phyloP scores from a whole-genome alignment of 1,140 invertebrate genomes.

The Eupeodes corollae region DNA sequence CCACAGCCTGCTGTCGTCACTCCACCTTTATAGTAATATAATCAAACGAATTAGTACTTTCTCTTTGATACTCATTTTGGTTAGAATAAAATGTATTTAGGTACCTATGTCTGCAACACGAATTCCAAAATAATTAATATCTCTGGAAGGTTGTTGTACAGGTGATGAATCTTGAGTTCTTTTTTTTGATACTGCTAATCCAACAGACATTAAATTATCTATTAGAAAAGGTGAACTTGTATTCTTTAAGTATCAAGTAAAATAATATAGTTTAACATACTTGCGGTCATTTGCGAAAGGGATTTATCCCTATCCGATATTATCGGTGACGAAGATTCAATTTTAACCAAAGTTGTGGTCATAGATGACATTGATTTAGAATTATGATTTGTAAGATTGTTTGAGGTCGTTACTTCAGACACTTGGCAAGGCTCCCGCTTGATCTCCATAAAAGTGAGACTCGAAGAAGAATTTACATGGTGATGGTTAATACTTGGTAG shows the following conservation, averaged over 20 bases:
- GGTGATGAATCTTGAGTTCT: conserved; percentile 51
- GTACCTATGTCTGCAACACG: conserved; percentile 45
- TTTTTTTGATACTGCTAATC: conserved; percentile 74
- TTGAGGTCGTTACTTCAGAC: conserved; percentile 51
- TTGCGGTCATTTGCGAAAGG: background rate
- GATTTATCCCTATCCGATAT: conserved; percentile 23
- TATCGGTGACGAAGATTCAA: conserved; percentile 41
- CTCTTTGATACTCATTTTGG: background rate
- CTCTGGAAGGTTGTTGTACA: conserved; percentile 37
- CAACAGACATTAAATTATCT: conserved; percentile 63
- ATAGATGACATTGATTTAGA: conserved; percentile 31
- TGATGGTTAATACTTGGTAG: background rate
- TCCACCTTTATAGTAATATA: conserved; percentile 15
- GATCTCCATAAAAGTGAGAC: conserved; percentile 39
- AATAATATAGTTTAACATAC: background rate
- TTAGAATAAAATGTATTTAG: conserved; percentile 14
- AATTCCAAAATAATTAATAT: conserved; percentile 38
- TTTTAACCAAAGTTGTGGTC: conserved; percentile 37
- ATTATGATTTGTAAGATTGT: conserved; percentile 39
- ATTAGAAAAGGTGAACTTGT: conserved; percentile 2
- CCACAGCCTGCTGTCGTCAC: conserved; percentile 28
- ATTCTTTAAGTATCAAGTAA: background rate
- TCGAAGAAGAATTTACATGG: conserved; percentile 23
- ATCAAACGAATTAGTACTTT: background rate
- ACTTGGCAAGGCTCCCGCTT: conserved; percentile 55